Conservation (phyloP, 2,888 invertebrate genomes). For the Pristionchus maxplancki region DNA sequence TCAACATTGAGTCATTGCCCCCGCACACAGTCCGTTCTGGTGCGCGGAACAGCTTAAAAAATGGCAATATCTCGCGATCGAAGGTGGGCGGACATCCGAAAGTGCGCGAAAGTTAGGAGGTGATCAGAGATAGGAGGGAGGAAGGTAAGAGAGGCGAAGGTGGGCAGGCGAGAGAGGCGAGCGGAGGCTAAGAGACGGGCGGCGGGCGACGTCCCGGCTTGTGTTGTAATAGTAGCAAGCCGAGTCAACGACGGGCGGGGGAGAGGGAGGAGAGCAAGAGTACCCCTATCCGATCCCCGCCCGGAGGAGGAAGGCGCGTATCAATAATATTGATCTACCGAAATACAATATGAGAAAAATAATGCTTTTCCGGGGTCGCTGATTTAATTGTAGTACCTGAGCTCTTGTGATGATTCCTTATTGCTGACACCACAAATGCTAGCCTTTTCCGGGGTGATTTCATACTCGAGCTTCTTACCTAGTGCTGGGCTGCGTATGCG, state of each 20-base stretch:
- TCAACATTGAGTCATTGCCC: neutral
- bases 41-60: neutral
- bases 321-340: neutral
- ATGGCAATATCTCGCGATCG: neutral
- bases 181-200: neutral
- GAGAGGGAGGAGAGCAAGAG: neutral
- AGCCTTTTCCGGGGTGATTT: no score
- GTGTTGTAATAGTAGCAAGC: slow-evolving; percentile 47
- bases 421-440: no score
- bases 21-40: no score
- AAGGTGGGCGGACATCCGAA: slow-evolving; percentile 2
- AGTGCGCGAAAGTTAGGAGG: slow-evolving; percentile 40
- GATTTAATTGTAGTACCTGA: no score
- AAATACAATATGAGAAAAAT: neutral
- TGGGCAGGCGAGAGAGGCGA: neutral
- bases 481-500: neutral
- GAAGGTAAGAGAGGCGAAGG: neutral
- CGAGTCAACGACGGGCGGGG: slow-evolving; percentile 12
- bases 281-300: neutral
- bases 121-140: neutral
- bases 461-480: no score
- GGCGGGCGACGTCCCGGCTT: neutral
- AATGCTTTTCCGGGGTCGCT: no score
- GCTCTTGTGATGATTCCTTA: no score
- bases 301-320: neutral